Conservation (phyloP, 2,888 invertebrate species). For the Dryadula phaetusa region DNA sequence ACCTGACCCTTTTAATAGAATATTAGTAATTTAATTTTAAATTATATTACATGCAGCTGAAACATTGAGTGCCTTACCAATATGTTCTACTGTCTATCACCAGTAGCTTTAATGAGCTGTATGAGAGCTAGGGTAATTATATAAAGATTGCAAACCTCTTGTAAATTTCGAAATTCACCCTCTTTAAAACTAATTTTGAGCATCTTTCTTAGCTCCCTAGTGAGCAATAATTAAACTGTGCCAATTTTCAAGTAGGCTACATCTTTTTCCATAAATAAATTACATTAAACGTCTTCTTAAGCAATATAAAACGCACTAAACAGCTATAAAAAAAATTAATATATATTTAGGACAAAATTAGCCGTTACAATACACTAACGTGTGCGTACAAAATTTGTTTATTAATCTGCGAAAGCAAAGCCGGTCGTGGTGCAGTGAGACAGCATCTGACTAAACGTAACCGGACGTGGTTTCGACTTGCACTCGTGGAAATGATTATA, state of each 20-base stretch:
- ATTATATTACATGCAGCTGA: conserved; percentile 20
- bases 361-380: too few species aligned
- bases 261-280: neutral
- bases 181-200: neutral
- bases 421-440: too few species aligned
- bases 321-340: neutral
- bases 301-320: neutral
- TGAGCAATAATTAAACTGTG: neutral
- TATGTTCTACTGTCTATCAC: conserved; percentile 6
- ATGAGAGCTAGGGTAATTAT: neutral
- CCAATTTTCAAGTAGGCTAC: neutral
- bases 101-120: neutral
- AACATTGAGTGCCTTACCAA: conserved; percentile 5
- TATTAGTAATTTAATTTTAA: conserved; percentile 30
- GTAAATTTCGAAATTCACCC: neutral
- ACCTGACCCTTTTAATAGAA: conserved; percentile 30
- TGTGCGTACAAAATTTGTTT: too few species aligned
- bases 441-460: too few species aligned
- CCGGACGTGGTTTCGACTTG: too few species aligned
- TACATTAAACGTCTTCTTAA: neutral
- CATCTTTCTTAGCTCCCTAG: neutral
- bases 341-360: too few species aligned
- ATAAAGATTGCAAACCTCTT: conserved; percentile 1
- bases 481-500: too few species aligned
- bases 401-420: too few species aligned